Percentiles rank a stretch among this genome's conserved stretches.
Evolutionary conservation across 2,888 invertebrate species (phyloP).

Genomic region (Plagodis pulveraria): DNA sequence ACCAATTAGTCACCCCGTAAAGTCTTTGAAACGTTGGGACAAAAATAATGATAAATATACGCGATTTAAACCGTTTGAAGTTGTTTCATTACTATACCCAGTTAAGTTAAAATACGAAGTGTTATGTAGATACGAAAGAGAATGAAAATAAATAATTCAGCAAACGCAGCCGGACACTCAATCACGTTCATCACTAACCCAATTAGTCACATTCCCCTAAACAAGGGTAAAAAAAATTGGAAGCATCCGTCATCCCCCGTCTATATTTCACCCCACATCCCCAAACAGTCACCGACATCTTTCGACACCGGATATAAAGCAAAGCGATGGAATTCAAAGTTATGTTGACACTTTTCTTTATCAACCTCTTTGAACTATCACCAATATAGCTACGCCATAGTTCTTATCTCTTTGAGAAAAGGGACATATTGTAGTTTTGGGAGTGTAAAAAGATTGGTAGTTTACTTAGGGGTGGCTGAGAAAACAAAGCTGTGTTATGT

Average conservation of each 20-base stretch:
- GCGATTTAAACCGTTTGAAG: too few relatives aligned
- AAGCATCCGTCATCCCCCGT: constrained; percentile 38
- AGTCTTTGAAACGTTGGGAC: too few relatives aligned
- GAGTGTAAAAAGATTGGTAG: constrained; percentile 13
- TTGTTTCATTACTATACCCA: too few relatives aligned
- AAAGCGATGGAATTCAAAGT: constrained; percentile 50
- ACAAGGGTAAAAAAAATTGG: constrained; percentile 6
- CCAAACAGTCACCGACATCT: constrained; percentile 47
- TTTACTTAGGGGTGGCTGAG: constrained; percentile 48
- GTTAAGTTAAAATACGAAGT: too few relatives aligned
- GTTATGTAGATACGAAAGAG: not conserved
- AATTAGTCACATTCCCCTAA: constrained; percentile 6
- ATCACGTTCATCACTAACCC: not conserved
- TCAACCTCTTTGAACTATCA: constrained; percentile 52
- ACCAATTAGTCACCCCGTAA: too few relatives aligned
- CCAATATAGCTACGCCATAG: constrained; percentile 14
- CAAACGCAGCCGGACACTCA: constrained; percentile 1
- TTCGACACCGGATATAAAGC: constrained; percentile 66
- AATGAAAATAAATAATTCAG: not conserved
- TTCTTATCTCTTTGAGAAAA: constrained; percentile 25
- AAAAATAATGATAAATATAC: too few relatives aligned
- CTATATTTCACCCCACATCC: constrained; percentile 36
- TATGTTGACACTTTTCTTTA: constrained; percentile 71
- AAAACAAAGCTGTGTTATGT: constrained; percentile 54
- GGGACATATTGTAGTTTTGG: constrained; percentile 6